Base-by-base conservation (phyloP, 2,797 vertebrate genomes). In the Peromyscus eremicus region DNA sequence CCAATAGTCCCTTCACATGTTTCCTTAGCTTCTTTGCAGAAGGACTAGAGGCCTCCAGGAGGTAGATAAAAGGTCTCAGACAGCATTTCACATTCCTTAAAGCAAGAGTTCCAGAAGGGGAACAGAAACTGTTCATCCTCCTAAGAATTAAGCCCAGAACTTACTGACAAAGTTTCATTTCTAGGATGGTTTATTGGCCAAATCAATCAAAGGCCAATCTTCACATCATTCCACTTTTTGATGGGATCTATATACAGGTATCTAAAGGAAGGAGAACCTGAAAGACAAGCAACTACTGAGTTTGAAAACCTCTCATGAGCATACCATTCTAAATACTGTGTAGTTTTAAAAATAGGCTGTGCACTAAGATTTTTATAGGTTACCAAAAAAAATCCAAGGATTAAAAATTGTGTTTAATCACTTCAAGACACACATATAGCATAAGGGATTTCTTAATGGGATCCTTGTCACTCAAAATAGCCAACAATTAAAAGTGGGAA, bases 91-190 rank as follows among this genome's bases (percentile, higher is more conserved):
- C 7, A 27, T 85, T 70, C 17, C 25, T 57, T 52, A 40, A 71
- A 92, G 62, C 21, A 55, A 73, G 60, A 43, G 32, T 92, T 84
- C 57, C 17, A 91, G 75, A 55, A 68, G 6, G 43, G 71, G 68
- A 57, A 71, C 9, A 77, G 57, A 93, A 60, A 55, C 21, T 55
- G 0, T 6, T 29, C 12, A 40, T 73, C 6, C 23, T 76, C 10
- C 71, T 75, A 92, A 79, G 57, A 94, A 29, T 87, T 75, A 82
- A 43, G 37, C 19, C 29, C 11, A 93, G n/a, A 81, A 91, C 23
- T 37, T n/a, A 40, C 14, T 43, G 49, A 40, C 14, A 49, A 52
- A 64, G 11, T 46, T 57, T n/a, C 34, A 55, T 25, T 88, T 89
- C 64, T 89, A 46, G 43, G 9, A 77, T 91, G 62, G 64, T 79